A percentile compares a stretch with the other conserved stretches of the same genome.
Conservation (phyloP, 2,113 vertebrate species). For the Notiomystis cincta region DNA sequence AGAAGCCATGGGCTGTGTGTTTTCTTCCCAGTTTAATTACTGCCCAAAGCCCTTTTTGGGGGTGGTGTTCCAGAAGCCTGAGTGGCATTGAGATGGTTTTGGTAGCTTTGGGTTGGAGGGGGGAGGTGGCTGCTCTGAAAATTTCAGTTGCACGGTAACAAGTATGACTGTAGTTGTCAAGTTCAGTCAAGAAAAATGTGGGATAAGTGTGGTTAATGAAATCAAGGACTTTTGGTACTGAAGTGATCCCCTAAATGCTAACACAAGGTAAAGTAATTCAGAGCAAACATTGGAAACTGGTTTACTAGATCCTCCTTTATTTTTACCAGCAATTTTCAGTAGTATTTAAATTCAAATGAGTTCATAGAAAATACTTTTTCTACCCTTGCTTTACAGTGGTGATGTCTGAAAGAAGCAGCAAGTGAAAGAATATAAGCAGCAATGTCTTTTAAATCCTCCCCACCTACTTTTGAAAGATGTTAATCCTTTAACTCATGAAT, state of each 20-base stretch:
- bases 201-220: background rate
- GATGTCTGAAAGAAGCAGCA: background rate
- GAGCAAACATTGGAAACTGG: background rate
- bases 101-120: background rate
- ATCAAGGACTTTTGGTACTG: background rate
- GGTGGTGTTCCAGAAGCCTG: background rate
- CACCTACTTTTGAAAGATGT: background rate
- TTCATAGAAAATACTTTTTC: background rate
- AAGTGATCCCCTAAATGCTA: background rate
- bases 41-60: background rate
- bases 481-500: background rate
- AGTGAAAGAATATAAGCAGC: background rate
- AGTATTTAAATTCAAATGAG: background rate
- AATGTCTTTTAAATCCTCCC: background rate
- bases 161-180: background rate
- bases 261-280: background rate
- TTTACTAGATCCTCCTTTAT: background rate
- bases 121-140: background rate
- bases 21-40: background rate
- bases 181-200: background rate
- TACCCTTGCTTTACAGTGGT: background rate
- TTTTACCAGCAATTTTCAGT: background rate
- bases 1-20: background rate
- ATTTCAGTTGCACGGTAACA: fast-evolving
- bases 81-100: background rate